Conservation (phyloP, 92 coral and sea anemone species). For the Actinostola sp. region DNA sequence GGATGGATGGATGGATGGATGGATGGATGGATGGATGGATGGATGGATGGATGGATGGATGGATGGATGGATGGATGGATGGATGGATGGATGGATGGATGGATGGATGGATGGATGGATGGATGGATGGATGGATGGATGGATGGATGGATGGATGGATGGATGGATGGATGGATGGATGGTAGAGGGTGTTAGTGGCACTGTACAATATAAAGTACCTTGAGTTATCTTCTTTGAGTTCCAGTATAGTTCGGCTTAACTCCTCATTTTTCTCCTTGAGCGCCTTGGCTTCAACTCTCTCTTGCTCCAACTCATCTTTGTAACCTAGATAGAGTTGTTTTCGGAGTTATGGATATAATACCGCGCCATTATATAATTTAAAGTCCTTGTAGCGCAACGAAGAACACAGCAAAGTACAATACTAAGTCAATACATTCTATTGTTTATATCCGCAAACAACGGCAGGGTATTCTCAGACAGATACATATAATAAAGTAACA, state of each 20-base stretch:
- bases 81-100: neutral
- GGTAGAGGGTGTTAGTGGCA: no score
- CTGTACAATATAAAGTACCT: conserved; percentile 23
- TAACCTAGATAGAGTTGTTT: conserved; percentile 11
- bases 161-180: neutral
- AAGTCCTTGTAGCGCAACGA: no score
- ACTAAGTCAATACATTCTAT: no score
- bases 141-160: no score
- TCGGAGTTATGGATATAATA: neutral
- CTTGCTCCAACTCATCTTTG: conserved; percentile 26
- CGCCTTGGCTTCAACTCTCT: conserved; percentile 1
- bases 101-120: neutral
- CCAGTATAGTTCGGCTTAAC: conserved; percentile 1
- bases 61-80: neutral
- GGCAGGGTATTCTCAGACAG: no score
- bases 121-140: neutral
- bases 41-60: conserved; percentile 2
- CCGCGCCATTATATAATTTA: no score
- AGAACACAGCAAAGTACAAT: no score
- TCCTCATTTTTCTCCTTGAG: conserved; percentile 20
- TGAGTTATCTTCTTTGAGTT: conserved; percentile 36
- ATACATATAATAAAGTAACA: no score
- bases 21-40: neutral
- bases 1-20: neutral
- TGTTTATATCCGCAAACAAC: no score